Conservation (phyloP, 2,113 vertebrate genomes). For the Eulemur rufifrons region DNA sequence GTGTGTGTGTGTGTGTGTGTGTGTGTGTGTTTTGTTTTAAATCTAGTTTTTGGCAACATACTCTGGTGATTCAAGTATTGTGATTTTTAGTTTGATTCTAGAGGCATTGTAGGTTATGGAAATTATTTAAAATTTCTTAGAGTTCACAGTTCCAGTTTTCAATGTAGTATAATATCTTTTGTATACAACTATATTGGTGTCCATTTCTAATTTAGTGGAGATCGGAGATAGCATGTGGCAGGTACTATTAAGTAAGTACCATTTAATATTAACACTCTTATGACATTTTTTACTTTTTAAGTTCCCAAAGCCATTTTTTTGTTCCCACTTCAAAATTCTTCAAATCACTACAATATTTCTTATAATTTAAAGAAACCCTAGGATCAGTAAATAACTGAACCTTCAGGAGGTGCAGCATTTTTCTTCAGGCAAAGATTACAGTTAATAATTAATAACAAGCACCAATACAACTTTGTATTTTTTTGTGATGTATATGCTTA, state of each 20-base stretch:
- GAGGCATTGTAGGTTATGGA: not conserved
- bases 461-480: not conserved
- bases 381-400: not conserved
- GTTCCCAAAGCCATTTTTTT: not conserved
- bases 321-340: not conserved
- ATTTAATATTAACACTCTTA: not conserved
- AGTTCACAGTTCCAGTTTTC: not conserved
- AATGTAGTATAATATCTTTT: not conserved
- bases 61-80: not conserved
- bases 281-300: not conserved
- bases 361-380: not conserved
- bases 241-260: not conserved
- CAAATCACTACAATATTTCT: not conserved
- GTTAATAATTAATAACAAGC: not conserved
- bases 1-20: not conserved
- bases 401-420: accelerated
- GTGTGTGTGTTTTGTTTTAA: not conserved
- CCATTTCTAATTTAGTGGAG: not conserved
- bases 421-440: not conserved
- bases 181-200: not conserved
- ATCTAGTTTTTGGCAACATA: not conserved
- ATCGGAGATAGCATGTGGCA: not conserved
- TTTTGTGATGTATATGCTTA: not conserved
- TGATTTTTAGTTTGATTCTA: not conserved
- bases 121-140: not conserved